A percentile compares a stretch with the other conserved stretches of the same genome.
These are phyloP conservation scores for Clusia tigrina DNA, from an alignment of 2,888 invertebrate species.

Conservation along the genomic window DNA sequence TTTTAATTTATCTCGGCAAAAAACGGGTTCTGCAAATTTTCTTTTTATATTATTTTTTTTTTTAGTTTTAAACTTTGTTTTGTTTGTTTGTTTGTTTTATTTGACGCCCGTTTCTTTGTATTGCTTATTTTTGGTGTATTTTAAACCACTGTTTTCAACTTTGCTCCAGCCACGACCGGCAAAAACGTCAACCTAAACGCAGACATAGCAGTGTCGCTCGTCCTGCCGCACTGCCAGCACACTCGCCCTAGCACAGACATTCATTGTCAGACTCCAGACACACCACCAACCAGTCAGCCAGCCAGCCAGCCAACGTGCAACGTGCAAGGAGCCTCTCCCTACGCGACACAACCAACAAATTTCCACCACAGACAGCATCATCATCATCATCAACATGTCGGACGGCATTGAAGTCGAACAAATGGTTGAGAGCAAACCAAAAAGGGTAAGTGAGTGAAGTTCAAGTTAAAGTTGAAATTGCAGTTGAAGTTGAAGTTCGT, in stretches of 20 bases:
- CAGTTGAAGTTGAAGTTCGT: not conserved
- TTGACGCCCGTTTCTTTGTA: not conserved
- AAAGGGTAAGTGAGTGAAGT: conserved; percentile 67
- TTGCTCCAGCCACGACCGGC: conserved; percentile 5
- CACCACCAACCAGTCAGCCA: not conserved
- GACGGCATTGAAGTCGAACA: conserved; percentile 74
- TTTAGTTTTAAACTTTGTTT: not conserved
- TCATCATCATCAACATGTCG: conserved; percentile 50
- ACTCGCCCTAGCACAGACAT: conserved; percentile 21
- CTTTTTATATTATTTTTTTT: conserved; percentile 2
- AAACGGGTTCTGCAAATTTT: not conserved
- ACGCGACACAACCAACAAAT: too few species aligned
- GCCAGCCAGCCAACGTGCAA: too few species aligned
- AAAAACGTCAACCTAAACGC: not conserved
- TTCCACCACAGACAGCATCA: conserved; percentile 31
- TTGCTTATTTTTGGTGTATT: conserved; percentile 1
- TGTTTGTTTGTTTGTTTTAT: not conserved
- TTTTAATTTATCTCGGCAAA: conserved; percentile 5
- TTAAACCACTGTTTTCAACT: conserved; percentile 4
- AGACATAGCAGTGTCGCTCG: not conserved
- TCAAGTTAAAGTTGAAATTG: conserved; percentile 11
- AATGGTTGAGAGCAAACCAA: conserved; percentile 69
- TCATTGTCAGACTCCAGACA: not conserved
- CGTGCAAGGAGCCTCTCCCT: too few species aligned
- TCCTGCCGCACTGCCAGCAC: not conserved